These are phyloP conservation scores for Pardalotus punctatus DNA, from an alignment of 2,113 vertebrate genomes.

Conservation along the genomic window DNA sequence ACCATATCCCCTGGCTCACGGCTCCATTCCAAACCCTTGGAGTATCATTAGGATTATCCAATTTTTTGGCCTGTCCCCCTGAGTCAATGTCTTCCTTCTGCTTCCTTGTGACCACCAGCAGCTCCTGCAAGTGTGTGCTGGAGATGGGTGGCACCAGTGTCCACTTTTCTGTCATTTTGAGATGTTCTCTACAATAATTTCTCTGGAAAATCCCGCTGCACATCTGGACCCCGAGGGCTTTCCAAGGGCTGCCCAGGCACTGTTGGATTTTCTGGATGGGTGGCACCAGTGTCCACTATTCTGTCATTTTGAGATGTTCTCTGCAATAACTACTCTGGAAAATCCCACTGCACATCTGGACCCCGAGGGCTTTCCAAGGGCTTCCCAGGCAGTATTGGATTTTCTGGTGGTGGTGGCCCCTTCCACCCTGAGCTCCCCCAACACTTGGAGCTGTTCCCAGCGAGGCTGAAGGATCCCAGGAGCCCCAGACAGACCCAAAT, in stretches of 20 bases:
- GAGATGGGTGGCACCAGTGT: rapidly evolving
- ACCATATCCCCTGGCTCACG: too few species aligned
- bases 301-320: rapidly evolving
- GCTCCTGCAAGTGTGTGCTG: background rate
- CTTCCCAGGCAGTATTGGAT: rapidly evolving
- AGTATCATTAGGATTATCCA: background rate
- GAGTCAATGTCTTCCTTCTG: background rate
- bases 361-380: background rate
- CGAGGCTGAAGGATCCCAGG: background rate
- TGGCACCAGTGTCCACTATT: rapidly evolving
- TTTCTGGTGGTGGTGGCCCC: rapidly evolving
- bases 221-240: background rate
- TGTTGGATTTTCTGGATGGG: rapidly evolving
- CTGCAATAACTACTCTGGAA: background rate
- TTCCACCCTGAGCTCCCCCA: background rate
- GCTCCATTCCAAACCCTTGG: background rate
- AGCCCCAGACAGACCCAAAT: rapidly evolving
- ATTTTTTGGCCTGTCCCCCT: background rate
- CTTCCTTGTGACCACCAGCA: background rate
- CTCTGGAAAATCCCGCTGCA: rapidly evolving
- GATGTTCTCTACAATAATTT: rapidly evolving
- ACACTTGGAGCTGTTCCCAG: rapidly evolving
- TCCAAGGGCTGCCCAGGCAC: background rate
- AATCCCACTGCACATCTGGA: rapidly evolving
- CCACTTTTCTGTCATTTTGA: background rate